Conservation (phyloP, 2,797 vertebrate genomes). For the Setipinna tenuifilis region DNA sequence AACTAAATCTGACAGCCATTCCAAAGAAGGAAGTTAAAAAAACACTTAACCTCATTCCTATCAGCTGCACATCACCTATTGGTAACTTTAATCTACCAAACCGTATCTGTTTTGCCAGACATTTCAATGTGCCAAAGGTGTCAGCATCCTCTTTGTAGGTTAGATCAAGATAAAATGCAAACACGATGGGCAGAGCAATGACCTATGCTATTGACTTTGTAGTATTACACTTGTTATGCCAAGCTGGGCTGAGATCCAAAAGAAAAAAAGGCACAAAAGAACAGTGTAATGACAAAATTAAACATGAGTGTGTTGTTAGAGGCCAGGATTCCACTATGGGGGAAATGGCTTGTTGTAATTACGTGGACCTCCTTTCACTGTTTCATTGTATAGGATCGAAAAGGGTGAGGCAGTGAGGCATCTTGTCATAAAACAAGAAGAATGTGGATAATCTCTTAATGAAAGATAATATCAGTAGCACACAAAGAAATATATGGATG, state of each 20-base stretch:
- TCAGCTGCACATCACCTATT: not conserved
- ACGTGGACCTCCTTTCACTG: not conserved
- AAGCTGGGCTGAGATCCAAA: not conserved
- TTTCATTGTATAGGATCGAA: not conserved
- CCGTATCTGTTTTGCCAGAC: not conserved
- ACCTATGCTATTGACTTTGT: not conserved
- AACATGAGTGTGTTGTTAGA: not conserved
- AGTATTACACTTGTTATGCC: not conserved
- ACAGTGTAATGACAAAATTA: not conserved
- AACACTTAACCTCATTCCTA: not conserved
- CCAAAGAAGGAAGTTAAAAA: not conserved
- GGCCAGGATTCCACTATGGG: not conserved
- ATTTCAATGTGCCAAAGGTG: not conserved
- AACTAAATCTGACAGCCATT: no score
- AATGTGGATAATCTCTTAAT: no score
- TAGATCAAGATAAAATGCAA: slow-evolving; percentile 8
- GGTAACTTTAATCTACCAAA: not conserved
- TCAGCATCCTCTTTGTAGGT: not conserved
- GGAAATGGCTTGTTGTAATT: not conserved
- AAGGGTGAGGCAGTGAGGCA: not conserved
- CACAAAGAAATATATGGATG: not conserved
- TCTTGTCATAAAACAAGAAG: not conserved
- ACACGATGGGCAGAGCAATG: not conserved
- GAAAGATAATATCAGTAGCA: no score
- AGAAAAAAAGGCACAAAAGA: not conserved